Percentiles rank a stretch among this genome's conserved stretches.
phyloP scores from a whole-genome alignment of 2,888 invertebrate genomes.

The Elysia crispata region DNA sequence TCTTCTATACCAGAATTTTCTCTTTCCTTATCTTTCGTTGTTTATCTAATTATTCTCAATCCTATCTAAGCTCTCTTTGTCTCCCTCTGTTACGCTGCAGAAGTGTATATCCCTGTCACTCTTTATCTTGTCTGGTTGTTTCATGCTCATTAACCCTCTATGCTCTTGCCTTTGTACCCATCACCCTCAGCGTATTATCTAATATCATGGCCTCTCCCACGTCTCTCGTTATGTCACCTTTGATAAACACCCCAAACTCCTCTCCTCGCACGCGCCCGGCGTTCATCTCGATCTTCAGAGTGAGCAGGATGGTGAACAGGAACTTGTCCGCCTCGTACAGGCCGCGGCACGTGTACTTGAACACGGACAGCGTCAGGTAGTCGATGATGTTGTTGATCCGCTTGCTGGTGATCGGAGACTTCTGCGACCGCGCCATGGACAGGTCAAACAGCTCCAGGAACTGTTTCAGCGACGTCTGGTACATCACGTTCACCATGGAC shows the following conservation, averaged over 20 bases:
- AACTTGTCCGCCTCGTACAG: constrained; percentile 95
- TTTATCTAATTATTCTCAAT: too few species aligned
- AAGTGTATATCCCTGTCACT: too few species aligned
- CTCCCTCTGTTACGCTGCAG: too few species aligned
- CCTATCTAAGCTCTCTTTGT: too few species aligned
- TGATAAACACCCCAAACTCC: constrained; percentile 96
- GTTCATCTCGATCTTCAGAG: constrained; percentile 95
- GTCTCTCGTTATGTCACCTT: too few species aligned
- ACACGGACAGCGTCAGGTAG: constrained; percentile 93
- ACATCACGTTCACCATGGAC: constrained; percentile 97
- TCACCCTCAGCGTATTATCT: background rate
- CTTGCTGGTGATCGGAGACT: constrained; percentile 89
- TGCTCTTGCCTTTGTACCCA: background rate
- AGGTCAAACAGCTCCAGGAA: constrained; percentile 95
- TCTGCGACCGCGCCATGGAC: constrained; percentile 90
- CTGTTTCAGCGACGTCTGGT: constrained; percentile 96
- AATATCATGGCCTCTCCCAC: constrained; percentile 30
- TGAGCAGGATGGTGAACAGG: constrained; percentile 94
- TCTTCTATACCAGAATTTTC: too few species aligned
- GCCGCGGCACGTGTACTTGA: constrained; percentile 93
- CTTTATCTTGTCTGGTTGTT: background rate
- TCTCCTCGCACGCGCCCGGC: constrained; percentile 88
- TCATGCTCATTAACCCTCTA: background rate
- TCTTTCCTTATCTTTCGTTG: too few species aligned
- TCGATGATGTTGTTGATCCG: constrained; percentile 89